A percentile compares a stretch with the other conserved stretches of the same genome.
phyloP scores from a whole-genome alignment of 2,888 invertebrate species.

The Trichogramma dendrolimi region DNA sequence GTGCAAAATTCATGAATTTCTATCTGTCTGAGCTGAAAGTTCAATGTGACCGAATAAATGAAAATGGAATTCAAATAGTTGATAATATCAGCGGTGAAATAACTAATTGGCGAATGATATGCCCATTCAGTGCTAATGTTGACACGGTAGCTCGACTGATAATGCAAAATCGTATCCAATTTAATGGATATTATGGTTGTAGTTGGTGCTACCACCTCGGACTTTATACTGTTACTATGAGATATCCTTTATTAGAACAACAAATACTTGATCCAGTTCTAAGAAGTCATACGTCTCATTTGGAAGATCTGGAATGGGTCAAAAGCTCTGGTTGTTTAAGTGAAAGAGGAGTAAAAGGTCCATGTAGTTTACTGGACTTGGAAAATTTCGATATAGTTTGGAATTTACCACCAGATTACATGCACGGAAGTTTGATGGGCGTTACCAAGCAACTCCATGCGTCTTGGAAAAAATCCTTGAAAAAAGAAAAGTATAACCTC shows the following conservation, averaged over 20 bases:
- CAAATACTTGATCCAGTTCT: not conserved
- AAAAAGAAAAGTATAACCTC: not conserved
- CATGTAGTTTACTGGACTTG: too few relatives aligned
- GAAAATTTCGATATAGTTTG: constrained; percentile 5
- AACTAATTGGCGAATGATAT: too few relatives aligned
- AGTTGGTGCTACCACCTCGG: not conserved
- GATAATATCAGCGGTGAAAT: not conserved
- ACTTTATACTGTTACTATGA: not conserved
- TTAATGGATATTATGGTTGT: constrained; percentile 2
- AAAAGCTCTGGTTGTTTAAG: not conserved
- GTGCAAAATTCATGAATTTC: too few relatives aligned
- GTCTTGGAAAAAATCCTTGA: constrained; percentile 3
- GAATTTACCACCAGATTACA: too few relatives aligned
- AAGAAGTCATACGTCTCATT: not conserved
- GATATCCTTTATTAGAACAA: constrained; percentile 1
- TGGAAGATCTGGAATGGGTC: not conserved
- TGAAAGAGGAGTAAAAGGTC: not conserved
- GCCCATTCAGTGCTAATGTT: not conserved
- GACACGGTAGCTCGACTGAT: not conserved
- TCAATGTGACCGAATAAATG: too few relatives aligned
- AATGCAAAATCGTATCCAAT: not conserved
- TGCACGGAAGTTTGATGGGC: constrained; percentile 5
- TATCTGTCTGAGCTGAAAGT: too few relatives aligned
- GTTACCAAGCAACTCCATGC: constrained; percentile 15
- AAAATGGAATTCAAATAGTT: constrained; percentile 5